Percentiles rank a stretch among this genome's conserved stretches.
These are phyloP conservation scores for Elymnias hypermnestra DNA, from an alignment of 1,140 invertebrate genomes.

Conservation along the genomic window DNA sequence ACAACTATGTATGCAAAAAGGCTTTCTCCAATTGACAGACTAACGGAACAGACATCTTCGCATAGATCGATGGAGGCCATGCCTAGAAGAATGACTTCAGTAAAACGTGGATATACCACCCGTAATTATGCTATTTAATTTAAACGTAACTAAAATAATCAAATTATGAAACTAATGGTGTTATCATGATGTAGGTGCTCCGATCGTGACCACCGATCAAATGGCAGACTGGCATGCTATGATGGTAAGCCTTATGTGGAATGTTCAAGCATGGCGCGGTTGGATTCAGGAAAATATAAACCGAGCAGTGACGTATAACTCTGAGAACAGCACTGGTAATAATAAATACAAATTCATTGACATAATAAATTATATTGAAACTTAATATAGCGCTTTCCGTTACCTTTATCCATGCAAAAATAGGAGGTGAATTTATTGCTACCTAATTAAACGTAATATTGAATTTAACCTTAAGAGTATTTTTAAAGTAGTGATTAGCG, in stretches of 20 bases:
- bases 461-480: too few species aligned
- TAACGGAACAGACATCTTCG: neutral
- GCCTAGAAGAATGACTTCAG: conserved; percentile 8
- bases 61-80: neutral
- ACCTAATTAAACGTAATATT: too few species aligned
- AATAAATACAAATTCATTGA: too few species aligned
- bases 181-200: conserved; percentile 28
- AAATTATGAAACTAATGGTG: too few species aligned
- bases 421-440: too few species aligned
- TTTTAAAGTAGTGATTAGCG: too few species aligned
- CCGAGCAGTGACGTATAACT: conserved; percentile 27
- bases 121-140: conserved; percentile 29
- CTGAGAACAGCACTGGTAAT: too few species aligned
- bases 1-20: conserved; percentile 32
- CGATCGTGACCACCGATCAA: conserved; percentile 53
- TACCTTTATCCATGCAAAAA: too few species aligned
- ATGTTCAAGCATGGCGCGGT: conserved; percentile 54
- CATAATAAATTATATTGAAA: too few species aligned
- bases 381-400: too few species aligned
- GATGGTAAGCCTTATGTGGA: conserved; percentile 65
- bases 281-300: conserved; percentile 59
- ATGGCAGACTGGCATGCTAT: conserved; percentile 62
- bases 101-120: conserved; percentile 30
- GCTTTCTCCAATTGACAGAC: conserved; percentile 5
- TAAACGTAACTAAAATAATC: too few species aligned